These are phyloP conservation scores for Ostrea denselamellosa DNA, from an alignment of 1,140 invertebrate genomes.

Conservation along the genomic window DNA sequence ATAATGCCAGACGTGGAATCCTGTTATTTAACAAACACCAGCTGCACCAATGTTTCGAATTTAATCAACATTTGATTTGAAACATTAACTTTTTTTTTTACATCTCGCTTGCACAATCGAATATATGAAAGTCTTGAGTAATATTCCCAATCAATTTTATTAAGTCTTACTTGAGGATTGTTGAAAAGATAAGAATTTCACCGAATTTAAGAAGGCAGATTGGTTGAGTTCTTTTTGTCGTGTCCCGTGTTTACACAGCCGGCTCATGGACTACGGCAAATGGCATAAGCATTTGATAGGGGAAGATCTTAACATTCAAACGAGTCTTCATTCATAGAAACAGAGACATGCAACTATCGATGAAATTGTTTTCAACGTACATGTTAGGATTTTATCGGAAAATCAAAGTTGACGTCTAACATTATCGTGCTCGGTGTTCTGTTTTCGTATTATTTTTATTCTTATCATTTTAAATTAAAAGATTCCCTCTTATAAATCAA, in stretches of 20 bases:
- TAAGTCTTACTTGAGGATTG: too few species aligned
- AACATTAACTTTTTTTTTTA: too few species aligned
- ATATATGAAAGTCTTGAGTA: too few species aligned
- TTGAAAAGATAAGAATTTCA: not conserved
- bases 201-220: not conserved
- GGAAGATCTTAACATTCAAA: not conserved
- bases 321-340: not conserved
- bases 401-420: not conserved
- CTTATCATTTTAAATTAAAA: too few species aligned
- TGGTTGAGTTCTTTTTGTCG: not conserved
- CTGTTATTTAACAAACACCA: too few species aligned
- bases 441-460: not conserved
- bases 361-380: not conserved
- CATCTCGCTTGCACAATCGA: too few species aligned
- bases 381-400: not conserved
- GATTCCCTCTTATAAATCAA: not conserved
- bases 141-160: too few species aligned
- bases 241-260: not conserved
- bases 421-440: not conserved
- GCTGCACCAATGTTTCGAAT: too few species aligned
- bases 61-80: too few species aligned
- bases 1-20: too few species aligned
- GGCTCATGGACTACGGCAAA: not conserved
- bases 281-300: not conserved
- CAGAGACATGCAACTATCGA: conserved; percentile 6